Evolutionary conservation across 2,888 invertebrate genomes (phyloP), one percentile per base, ranked within the genome.

Genomic region (Horisme vitalbata): DNA sequence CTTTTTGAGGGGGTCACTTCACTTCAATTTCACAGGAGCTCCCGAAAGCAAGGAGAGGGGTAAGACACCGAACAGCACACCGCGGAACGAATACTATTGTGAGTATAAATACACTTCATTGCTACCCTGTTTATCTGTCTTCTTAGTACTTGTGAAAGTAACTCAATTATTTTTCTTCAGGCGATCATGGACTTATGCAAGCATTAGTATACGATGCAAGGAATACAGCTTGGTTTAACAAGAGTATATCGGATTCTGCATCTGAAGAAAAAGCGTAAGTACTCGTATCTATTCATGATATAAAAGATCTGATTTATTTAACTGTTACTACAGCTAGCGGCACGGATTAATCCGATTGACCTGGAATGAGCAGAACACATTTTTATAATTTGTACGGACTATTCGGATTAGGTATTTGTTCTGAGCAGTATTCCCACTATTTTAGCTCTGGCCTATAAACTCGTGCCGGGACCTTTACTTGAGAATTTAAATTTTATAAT

Each of bases 161-260:
- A n/a, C 12, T 8, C 18, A 9, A 27, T 11, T n/a, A 0, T 3
- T 33, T 24, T 33, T 41, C 5, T 51, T 41, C 75, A 95, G 96
- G 96, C 81, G 97, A 97, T 73, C 93, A 96, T 57, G 94, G 95
- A 61, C 88, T 97, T 38, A 93, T 97, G 79, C 94, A 95, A 71
- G 95, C 95, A 37, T 84, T 97, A 35, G 95, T 97, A 1, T 96
- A 95, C 69, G 97, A 97, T 77, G 97, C 97, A 5, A 93, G 95
- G 71, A 95, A 95, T 57, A 97, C 97, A 1, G 93, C 94, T 57
- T 95, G 96, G 94, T 97, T 96, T 76, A 94, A 94, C 59, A 92
- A 93, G 57, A 95, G 94, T 71, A 93, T 94, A 59, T 94, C 93
- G 36, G 91, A 92, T 34, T 93, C 92, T 26, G 92, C 92, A 11